Conservation (phyloP, 35 echinoderm and acorn worm species). For the Stichopus chloronotus region DNA sequence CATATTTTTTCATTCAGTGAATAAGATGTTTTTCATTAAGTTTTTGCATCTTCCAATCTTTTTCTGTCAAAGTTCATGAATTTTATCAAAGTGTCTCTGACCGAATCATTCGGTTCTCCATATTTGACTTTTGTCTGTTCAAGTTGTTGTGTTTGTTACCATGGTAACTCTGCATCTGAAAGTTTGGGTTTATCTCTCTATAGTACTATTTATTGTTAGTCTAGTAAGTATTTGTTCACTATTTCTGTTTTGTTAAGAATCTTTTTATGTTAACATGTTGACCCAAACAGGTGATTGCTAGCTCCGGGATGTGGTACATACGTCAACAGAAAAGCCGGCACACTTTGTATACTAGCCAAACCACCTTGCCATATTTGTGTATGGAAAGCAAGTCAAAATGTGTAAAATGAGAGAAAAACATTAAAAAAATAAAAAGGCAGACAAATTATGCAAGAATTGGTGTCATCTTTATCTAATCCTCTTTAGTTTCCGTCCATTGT, state of each 20-base stretch:
- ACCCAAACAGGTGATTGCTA: background rate
- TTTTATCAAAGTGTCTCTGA: background rate
- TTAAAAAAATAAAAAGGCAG: constrained; percentile 14
- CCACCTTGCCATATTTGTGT: constrained; percentile 43
- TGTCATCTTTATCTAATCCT: background rate
- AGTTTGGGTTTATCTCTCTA: background rate
- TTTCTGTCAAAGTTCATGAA: background rate
- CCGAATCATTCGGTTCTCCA: background rate
- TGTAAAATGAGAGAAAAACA: background rate
- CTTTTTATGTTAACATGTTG: background rate
- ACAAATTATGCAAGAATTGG: background rate
- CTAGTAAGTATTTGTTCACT: background rate
- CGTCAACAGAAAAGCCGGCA: constrained; percentile 18
- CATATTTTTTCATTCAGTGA: background rate
- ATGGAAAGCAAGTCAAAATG: constrained; percentile 45
- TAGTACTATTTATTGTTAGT: constrained; percentile 26
- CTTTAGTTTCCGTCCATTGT: background rate
- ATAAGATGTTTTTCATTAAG: background rate
- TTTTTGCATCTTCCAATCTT: background rate
- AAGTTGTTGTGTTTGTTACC: background rate
- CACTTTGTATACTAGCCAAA: constrained; percentile 35
- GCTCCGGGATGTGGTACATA: background rate
- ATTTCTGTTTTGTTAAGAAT: background rate
- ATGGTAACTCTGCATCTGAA: background rate
- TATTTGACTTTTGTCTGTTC: background rate